Conservation (phyloP, 2,113 vertebrate genomes). For the Notiomystis cincta region DNA sequence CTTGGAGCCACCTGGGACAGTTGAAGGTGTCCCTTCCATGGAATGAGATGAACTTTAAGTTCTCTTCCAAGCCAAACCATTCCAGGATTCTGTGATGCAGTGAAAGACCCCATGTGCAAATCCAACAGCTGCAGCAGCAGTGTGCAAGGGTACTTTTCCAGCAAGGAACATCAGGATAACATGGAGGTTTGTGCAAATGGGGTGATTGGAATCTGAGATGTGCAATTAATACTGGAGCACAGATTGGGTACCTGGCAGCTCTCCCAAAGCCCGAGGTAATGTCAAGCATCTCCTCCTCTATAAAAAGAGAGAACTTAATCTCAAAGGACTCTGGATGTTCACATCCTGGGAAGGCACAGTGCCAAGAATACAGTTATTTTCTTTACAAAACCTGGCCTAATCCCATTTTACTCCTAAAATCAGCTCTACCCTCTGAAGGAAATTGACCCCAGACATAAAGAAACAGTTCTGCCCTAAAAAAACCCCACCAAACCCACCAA, state of each 20-base stretch:
- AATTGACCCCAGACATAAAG: not conserved
- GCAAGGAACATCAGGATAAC: not conserved
- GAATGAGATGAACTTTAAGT: not conserved
- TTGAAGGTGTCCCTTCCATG: not conserved
- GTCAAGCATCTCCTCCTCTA: not conserved
- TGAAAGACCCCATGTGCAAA: not conserved
- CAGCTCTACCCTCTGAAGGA: not conserved
- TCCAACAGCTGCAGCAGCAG: not conserved
- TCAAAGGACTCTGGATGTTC: not conserved
- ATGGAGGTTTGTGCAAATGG: not conserved
- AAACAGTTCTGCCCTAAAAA: not conserved
- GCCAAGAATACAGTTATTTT: not conserved
- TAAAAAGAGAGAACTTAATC: not conserved
- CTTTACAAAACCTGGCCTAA: conserved; percentile 6
- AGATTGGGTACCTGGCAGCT: not conserved
- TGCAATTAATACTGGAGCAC: conserved; percentile 6
- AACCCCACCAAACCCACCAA: not conserved
- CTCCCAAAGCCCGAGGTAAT: not conserved
- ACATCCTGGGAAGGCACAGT: not conserved
- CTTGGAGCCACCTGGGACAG: fast-evolving
- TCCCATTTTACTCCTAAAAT: not conserved
- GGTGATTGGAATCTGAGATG: not conserved
- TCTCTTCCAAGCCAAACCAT: not conserved
- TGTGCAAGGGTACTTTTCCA: not conserved
- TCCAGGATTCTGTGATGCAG: too few relatives aligned